Evolutionary conservation across 2,888 invertebrate genomes (phyloP).

Genomic region (Calephelis perditalis): DNA sequence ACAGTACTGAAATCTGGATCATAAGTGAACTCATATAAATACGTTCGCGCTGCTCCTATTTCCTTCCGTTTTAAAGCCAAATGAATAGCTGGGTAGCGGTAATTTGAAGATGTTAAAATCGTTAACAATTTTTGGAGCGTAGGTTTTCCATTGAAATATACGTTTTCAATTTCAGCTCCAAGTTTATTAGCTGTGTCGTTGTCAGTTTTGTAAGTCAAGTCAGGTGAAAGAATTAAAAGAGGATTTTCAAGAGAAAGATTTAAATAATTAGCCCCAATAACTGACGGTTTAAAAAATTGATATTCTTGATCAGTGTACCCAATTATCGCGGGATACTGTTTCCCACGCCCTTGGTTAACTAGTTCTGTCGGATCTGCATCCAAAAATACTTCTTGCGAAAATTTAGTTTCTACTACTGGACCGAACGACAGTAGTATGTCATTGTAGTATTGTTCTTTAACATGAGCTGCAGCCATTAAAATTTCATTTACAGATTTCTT

Average conservation of each 20-base stretch:
- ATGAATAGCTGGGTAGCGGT: too few species aligned
- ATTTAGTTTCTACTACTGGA: neutral
- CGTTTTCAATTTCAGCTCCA: neutral
- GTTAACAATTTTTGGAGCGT: too few species aligned
- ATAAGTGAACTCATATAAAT: neutral
- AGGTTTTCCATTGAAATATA: too few species aligned
- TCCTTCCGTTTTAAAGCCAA: too few species aligned
- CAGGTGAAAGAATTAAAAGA: neutral
- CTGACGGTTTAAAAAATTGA: neutral
- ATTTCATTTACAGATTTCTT: neutral
- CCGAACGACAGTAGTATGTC: neutral
- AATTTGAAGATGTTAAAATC: too few species aligned
- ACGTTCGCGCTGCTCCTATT: neutral
- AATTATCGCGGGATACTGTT: neutral
- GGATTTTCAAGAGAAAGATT: neutral
- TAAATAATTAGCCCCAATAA: neutral
- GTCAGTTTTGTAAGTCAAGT: neutral
- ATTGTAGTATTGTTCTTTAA: neutral
- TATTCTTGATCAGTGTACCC: neutral
- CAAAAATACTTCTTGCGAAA: neutral
- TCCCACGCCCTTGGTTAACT: neutral
- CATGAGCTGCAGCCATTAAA: neutral
- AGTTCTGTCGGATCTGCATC: neutral
- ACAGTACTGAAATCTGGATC: neutral
- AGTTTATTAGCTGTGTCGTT: neutral